Percentiles rank a stretch among this genome's conserved stretches.
Evolutionary conservation across 2,888 invertebrate genomes (phyloP).

Genomic region (Metacarcinus magister): DNA sequence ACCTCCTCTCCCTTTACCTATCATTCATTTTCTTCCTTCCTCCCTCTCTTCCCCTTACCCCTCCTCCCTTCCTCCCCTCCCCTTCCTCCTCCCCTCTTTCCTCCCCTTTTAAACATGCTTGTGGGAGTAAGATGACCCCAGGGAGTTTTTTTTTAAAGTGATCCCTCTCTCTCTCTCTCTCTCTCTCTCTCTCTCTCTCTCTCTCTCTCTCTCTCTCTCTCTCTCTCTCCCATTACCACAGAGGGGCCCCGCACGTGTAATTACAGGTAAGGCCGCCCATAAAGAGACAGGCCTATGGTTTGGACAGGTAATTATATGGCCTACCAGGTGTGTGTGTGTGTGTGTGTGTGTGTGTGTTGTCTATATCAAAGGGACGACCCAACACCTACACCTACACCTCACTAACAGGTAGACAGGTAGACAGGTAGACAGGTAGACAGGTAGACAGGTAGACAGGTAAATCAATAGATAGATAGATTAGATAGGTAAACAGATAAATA

Average conservation of each 20-base stretch:
- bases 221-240: background rate
- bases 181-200: background rate
- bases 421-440: no score
- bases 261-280: background rate
- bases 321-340: no score
- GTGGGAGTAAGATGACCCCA: background rate
- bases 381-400: no score
- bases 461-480: no score
- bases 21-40: no score
- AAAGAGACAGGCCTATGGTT: background rate
- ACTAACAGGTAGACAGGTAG: no score
- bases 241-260: background rate
- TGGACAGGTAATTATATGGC: no score
- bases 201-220: background rate
- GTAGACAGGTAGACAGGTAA: background rate
- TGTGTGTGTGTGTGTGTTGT: no score
- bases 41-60: background rate
- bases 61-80: background rate
- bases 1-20: background rate
- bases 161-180: background rate
- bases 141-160: background rate
- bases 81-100: background rate
- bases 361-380: no score
- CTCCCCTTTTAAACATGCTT: background rate
- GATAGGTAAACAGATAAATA: background rate